Base-by-base conservation (phyloP, 2,888 invertebrate genomes). In the Lasioglossum morio region DNA sequence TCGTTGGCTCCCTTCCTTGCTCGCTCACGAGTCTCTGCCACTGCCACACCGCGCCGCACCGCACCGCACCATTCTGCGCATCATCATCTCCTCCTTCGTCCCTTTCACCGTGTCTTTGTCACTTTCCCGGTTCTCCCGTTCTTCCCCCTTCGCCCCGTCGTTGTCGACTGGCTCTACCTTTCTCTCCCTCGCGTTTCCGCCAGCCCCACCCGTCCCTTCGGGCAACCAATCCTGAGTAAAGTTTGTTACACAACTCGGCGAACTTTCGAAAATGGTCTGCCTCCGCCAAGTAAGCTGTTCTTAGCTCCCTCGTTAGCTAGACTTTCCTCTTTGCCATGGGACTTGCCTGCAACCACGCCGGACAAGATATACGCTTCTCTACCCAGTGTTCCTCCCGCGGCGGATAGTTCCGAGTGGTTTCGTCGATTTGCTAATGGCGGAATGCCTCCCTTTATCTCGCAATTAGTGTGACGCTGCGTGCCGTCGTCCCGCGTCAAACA, bases 161-260 rank as follows among this genome's bases (percentile, higher is more conserved):
- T 53, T 30, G 53, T 53, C 79, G 60, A 30, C 72, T 16, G 27
- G 34, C 34, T 19, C 53, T 57, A 57, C 57, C 79, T 70, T 53
- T 43, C 69, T 77, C 74, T 73, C 69, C 70, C 84, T 72, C 77
- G 30, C 80, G 88, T 87, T 92, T 92, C 89, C 90, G 89, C 77
- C 91, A 81, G 89, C 91, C 92, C 93, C 93, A 92, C 92, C 92
- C 92, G 90, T 92, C 93, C 94, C 94, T 93, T 93, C 92, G 92
- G 93, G 94, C 94, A 94, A 94, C 94, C 94, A 94, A 94, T 94
- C 94, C 94, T 91, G 92, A 94, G 94, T 93, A 94, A 94, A 94
- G 94, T 94, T 94, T 94, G 94, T 94, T 94, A 94, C 93, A 94
- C 94, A 94, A 94, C 94, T 94, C 93, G 93, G 92, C 88, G 94